Evolutionary conservation across 2,113 vertebrate species (phyloP).

Genomic region (Ptyas mucosa): DNA sequence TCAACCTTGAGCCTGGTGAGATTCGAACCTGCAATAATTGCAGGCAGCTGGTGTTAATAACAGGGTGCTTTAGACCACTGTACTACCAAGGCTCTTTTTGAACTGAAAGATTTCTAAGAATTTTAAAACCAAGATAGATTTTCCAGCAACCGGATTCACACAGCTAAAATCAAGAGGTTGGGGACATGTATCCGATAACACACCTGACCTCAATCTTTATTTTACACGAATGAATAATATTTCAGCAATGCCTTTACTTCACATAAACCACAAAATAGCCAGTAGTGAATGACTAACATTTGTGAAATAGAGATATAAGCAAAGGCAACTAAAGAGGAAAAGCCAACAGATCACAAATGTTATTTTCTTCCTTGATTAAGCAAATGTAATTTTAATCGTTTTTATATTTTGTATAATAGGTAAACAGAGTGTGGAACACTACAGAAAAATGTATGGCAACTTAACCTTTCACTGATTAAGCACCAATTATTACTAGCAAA

Average conservation of each 20-base stretch:
- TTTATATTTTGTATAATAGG: slow-evolving; percentile 5
- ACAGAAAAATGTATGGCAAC: neutral
- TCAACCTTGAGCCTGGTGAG: too few species aligned
- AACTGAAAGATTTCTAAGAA: neutral
- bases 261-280: neutral
- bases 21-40: too few species aligned
- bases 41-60: too few species aligned
- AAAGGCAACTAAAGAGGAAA: slow-evolving; percentile 19
- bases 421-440: neutral
- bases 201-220: neutral
- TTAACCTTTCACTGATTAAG: neutral
- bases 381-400: slow-evolving; percentile 17
- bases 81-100: too few species aligned
- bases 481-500: neutral
- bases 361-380: slow-evolving; percentile 16
- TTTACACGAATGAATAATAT: slow-evolving; percentile 3
- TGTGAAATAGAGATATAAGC: slow-evolving; percentile 10
- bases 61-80: too few species aligned
- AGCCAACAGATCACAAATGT: slow-evolving; percentile 8
- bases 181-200: neutral
- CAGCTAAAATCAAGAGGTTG: neutral
- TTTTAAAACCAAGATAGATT: neutral
- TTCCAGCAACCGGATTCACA: neutral
- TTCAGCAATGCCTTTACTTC: neutral
- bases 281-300: slow-evolving; percentile 6